These are phyloP conservation scores for Cyphomyrus plagiostoma DNA, from an alignment of 2,113 vertebrate species.

Conservation along the genomic window DNA sequence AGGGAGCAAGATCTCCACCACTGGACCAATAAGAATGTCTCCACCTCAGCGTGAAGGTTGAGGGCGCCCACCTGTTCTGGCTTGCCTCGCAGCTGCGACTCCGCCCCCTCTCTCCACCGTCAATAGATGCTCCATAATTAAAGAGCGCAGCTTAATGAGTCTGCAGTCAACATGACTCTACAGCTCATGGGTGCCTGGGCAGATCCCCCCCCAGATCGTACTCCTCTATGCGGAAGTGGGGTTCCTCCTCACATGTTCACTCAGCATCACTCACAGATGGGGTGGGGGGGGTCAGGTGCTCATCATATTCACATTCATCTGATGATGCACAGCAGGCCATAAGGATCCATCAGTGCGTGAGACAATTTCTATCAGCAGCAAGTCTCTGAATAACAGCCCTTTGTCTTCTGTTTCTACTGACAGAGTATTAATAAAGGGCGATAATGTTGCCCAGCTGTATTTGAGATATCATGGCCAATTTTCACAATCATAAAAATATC, in stretches of 20 bases:
- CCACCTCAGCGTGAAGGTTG: not conserved
- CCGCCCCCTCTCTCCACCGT: not conserved
- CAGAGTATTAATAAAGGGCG: conserved; percentile 19
- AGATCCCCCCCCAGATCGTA: not conserved
- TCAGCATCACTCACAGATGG: not conserved
- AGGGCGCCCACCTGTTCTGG: not conserved
- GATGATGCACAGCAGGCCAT: not conserved
- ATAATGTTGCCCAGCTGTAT: conserved; percentile 22
- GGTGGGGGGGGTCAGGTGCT: not conserved
- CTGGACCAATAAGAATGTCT: not conserved
- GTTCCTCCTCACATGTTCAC: not conserved
- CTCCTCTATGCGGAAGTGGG: not conserved
- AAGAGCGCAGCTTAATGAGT: not conserved
- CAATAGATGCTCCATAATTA: not conserved
- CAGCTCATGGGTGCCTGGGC: not conserved
- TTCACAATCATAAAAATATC: conserved; percentile 15
- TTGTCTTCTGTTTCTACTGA: not conserved
- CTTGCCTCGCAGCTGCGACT: not conserved
- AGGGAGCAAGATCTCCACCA: not conserved
- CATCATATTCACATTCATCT: not conserved
- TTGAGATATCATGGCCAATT: conserved; percentile 21
- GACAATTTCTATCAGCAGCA: not conserved
- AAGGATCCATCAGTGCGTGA: not conserved
- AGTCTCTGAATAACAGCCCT: not conserved
- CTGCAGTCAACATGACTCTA: not conserved